Percentiles rank a stretch among this genome's conserved stretches.
These are phyloP conservation scores for Pristionchus fissidentatus DNA, from an alignment of 2,888 invertebrate species.

Conservation along the genomic window DNA sequence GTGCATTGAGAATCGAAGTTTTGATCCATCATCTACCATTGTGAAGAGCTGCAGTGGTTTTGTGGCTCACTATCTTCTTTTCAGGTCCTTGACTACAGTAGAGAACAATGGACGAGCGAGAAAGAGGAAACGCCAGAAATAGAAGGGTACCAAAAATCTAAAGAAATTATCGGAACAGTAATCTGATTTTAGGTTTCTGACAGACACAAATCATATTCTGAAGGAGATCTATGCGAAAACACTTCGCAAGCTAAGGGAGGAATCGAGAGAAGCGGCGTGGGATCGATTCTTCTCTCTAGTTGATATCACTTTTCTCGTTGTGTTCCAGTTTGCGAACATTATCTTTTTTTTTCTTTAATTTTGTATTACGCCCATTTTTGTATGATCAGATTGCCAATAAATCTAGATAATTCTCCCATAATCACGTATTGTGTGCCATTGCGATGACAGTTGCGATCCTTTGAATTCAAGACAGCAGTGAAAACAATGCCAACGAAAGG, in stretches of 20 bases:
- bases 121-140: neutral
- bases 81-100: neutral
- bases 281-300: conserved; percentile 6
- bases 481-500: no score
- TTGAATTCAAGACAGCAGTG: no score
- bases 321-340: conserved; percentile 11
- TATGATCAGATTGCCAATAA: no score
- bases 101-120: neutral
- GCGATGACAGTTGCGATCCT: no score
- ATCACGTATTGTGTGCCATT: no score
- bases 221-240: neutral
- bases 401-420: no score
- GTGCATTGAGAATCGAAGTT: no score
- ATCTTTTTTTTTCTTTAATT: neutral
- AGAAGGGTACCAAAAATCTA: no score
- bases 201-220: neutral
- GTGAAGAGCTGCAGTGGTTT: neutral
- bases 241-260: neutral
- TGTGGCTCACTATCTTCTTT: neutral
- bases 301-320: neutral
- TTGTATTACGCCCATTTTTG: no score
- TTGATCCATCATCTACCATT: neutral
- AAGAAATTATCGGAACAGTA: no score
- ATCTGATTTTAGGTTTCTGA: neutral
- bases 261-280: neutral